Percentiles rank a stretch among this genome's conserved stretches.
Evolutionary conservation across 2,113 vertebrate genomes (phyloP).

Genomic region (Brachirus orientalis): DNA sequence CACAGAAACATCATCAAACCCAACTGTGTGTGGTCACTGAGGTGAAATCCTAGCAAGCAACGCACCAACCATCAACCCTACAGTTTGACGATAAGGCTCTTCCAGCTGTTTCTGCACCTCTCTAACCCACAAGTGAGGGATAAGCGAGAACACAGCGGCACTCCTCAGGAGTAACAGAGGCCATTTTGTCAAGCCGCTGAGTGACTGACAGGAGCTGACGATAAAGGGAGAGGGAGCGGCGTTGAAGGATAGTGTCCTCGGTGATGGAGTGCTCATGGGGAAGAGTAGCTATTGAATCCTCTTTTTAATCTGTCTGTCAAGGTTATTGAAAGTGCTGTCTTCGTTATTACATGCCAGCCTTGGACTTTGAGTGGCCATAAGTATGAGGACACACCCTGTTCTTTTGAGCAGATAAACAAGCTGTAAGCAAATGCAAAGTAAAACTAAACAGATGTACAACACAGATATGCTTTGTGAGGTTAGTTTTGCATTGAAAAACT

Average conservation of each 20-base stretch:
- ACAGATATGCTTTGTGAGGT: neutral
- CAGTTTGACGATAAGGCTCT: conserved; percentile 48
- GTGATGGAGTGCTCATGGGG: conserved; percentile 77
- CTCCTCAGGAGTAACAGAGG: conserved; percentile 52
- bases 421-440: conserved; percentile 25
- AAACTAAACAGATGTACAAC: neutral
- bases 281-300: conserved; percentile 76
- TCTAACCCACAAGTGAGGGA: conserved; percentile 50
- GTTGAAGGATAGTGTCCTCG: conserved; percentile 66
- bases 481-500: neutral
- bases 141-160: conserved; percentile 50
- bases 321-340: conserved; percentile 82
- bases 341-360: conserved; percentile 76
- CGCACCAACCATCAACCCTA: conserved; percentile 16
- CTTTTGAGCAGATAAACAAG: conserved; percentile 42
- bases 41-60: conserved; percentile 25
- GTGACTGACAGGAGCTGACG: conserved; percentile 75
- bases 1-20: conserved; percentile 4
- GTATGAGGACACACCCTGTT: conserved; percentile 41
- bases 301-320: conserved; percentile 82
- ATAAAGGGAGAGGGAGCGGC: conserved; percentile 67
- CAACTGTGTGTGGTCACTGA: conserved; percentile 15
- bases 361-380: conserved; percentile 67
- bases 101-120: conserved; percentile 35
- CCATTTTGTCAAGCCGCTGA: conserved; percentile 49